phyloP scores from a whole-genome alignment of 2,797 vertebrate species.

The Sebastes vulpes region DNA sequence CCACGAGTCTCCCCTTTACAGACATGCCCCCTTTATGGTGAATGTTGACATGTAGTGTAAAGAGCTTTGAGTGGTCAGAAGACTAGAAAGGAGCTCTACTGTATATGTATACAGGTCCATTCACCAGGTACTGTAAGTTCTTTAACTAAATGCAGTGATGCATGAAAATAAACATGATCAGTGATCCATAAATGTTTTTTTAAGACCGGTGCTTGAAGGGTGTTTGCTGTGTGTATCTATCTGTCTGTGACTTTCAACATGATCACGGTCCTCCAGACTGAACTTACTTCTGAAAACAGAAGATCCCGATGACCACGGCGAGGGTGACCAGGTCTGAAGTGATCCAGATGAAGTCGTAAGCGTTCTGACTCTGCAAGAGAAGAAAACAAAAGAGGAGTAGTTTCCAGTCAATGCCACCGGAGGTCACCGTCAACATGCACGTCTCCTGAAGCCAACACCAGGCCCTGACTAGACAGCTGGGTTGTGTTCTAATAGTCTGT shows the following conservation, averaged over 20 bases:
- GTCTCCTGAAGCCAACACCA: not conserved
- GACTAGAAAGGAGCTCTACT: too few relatives aligned
- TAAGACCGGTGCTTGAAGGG: not conserved
- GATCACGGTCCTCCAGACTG: not conserved
- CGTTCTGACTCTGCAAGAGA: constrained; percentile 89
- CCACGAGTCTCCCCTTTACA: too few relatives aligned
- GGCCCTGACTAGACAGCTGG: not conserved
- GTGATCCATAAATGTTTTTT: not conserved
- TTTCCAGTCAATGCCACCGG: constrained; percentile 58
- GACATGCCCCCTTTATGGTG: too few relatives aligned
- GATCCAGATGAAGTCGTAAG: constrained; percentile 95
- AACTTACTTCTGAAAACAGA: constrained; percentile 97
- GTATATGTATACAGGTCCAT: fast-evolving
- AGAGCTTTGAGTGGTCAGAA: too few relatives aligned
- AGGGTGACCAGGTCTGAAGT: constrained; percentile 93
- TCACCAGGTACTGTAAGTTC: not conserved
- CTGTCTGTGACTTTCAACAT: not conserved
- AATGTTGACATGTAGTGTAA: too few relatives aligned
- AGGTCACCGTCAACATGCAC: constrained; percentile 40
- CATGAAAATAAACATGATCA: not conserved
- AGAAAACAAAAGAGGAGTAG: constrained; percentile 2
- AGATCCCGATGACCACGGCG: constrained; percentile 90
- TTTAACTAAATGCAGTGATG: not conserved
- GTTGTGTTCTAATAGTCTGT: too few relatives aligned
- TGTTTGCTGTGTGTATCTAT: not conserved